Conservation (phyloP, 2,797 vertebrate genomes). For the Eidolon dupreanum region DNA sequence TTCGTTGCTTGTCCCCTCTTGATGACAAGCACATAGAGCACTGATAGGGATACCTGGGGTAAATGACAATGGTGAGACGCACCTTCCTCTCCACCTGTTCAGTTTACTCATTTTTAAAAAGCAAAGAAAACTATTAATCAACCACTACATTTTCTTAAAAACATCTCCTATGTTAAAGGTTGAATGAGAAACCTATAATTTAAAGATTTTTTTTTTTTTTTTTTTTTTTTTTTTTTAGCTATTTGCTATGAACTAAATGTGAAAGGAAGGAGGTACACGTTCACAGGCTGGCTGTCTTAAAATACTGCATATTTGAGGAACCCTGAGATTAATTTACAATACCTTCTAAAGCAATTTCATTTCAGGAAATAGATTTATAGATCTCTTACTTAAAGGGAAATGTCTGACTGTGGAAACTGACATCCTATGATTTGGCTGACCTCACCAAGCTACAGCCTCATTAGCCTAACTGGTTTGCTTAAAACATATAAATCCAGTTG, state of each 20-base stretch:
- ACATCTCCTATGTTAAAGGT: not conserved
- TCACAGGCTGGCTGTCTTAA: not conserved
- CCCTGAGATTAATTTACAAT: not conserved
- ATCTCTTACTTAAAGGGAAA: conserved; percentile 16
- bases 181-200: not conserved
- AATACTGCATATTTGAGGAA: not conserved
- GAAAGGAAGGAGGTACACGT: not conserved
- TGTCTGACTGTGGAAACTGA: not conserved
- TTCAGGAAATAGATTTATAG: not conserved
- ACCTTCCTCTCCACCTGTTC: not conserved
- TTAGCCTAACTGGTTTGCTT: not conserved
- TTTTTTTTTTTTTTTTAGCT: not conserved
- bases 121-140: not conserved
- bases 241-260: not conserved
- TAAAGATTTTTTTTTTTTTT: not conserved
- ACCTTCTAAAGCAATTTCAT: conserved; percentile 10
- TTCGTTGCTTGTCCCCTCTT: not conserved
- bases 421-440: not conserved
- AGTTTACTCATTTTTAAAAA: conserved; percentile 22
- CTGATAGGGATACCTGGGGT: not conserved
- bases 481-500: conserved; percentile 10
- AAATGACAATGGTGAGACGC: accelerated
- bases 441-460: not conserved
- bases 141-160: conserved; percentile 2
- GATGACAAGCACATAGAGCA: not conserved